These are phyloP conservation scores for Napeogenes sylphis DNA, from an alignment of 2,888 invertebrate genomes.

Conservation along the genomic window DNA sequence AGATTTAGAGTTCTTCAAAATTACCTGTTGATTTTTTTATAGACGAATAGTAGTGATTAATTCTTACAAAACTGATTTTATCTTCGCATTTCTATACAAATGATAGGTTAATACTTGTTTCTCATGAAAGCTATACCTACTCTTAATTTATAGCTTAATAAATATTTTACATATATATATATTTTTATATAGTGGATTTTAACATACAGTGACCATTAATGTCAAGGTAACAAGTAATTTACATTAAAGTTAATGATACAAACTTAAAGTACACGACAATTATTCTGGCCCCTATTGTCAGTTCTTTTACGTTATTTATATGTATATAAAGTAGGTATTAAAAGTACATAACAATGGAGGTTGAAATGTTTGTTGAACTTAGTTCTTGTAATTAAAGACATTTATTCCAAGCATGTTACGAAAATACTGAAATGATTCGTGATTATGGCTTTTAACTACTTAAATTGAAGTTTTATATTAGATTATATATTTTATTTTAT, in stretches of 20 bases:
- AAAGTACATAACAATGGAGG: conserved; percentile 8
- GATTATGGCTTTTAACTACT: neutral
- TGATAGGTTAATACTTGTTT: neutral
- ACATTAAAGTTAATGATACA: conserved; percentile 50
- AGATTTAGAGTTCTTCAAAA: too few species aligned
- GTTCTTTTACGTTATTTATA: conserved; percentile 21
- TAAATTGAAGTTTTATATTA: too few species aligned
- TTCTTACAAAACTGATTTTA: neutral
- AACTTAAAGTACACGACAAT: conserved; percentile 35
- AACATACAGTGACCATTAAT: conserved; percentile 45
- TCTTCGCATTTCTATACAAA: neutral
- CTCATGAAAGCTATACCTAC: too few species aligned
- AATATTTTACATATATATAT: too few species aligned
- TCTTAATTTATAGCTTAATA: neutral
- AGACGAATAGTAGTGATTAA: neutral
- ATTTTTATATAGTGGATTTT: conserved; percentile 13
- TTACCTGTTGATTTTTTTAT: neutral
- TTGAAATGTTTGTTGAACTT: neutral
- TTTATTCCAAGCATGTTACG: neutral
- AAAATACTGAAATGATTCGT: too few species aligned
- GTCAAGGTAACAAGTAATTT: conserved; percentile 57
- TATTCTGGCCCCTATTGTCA: conserved; percentile 41
- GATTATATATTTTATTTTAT: too few species aligned
- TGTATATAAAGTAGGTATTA: conserved; percentile 14
- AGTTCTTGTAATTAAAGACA: conserved; percentile 1